Evolutionary conservation across 2,888 invertebrate species (phyloP).

Genomic region (Lycaena phlaeas): DNA sequence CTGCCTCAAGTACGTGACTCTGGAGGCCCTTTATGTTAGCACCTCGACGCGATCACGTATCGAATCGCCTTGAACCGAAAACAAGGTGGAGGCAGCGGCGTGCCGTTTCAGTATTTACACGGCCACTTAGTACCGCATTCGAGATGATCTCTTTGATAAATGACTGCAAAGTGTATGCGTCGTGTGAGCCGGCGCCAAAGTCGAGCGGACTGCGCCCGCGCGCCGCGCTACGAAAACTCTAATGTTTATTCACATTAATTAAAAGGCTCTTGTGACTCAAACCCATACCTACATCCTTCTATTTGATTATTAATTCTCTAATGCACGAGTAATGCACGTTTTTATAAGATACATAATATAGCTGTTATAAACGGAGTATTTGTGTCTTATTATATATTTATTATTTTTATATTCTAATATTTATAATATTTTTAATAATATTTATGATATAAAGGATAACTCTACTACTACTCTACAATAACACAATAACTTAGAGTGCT

Average conservation of each 20-base stretch:
- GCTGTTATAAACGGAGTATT: too few species aligned
- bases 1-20: constrained; percentile 44
- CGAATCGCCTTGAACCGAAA: constrained; percentile 44
- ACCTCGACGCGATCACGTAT: constrained; percentile 48
- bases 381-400: too few species aligned
- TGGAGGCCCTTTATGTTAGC: constrained; percentile 49
- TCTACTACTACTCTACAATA: too few species aligned
- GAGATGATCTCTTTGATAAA: constrained; percentile 15
- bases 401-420: too few species aligned
- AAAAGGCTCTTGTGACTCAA: constrained; percentile 37
- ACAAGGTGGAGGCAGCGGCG: constrained; percentile 22
- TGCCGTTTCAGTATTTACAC: constrained; percentile 42
- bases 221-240: constrained; percentile 29
- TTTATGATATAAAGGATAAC: too few species aligned
- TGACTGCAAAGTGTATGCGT: constrained; percentile 25
- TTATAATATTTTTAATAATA: too few species aligned
- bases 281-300: neutral
- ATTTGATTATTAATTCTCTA: neutral
- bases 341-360: neutral
- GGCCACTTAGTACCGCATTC: constrained; percentile 30
- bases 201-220: constrained; percentile 37
- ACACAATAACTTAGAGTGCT: too few species aligned
- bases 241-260: constrained; percentile 43
- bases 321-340: neutral
- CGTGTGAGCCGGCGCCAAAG: constrained; percentile 32